Evolutionary conservation across 1,140 invertebrate species (phyloP), one percentile per base, ranked within the genome.

Genomic region (Lamellibrachia luymesi): DNA sequence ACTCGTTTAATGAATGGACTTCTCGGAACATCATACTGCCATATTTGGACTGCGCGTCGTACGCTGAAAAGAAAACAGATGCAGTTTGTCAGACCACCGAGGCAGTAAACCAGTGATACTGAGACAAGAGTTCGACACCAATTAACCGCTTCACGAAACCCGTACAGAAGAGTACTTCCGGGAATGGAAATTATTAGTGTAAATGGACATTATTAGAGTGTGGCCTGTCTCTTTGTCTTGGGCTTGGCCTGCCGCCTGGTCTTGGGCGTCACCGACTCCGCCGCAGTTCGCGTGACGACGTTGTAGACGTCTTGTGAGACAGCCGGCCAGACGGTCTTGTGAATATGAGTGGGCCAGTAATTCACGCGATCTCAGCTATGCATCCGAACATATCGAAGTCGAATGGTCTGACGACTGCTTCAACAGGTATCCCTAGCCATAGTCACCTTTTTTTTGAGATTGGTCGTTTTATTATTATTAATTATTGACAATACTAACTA

Each of bases 1-100:
- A 97, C 91, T 98, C 98, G 94, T 99, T 98, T 95, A 97, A 97
- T 94, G 98, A 99, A 97, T 99, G 99, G 99, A 97, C 64, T 80
- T 80, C 64, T 80, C 13, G 64, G 64, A 8, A 80, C 64, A 80
- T 4, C 64, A 80, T 80, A 8, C 64, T 80, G 64, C 64, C 64
- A 80, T 80, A 80, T 80, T 22, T 80, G 64, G 64, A 80, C 64
- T 80, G 64, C 13, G 64, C 64, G 64, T 22, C 64, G 64, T 80
- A 80, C 64, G 64, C 64, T 80, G 64, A 80, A 80, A 80, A 80
- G 64, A 80, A 80, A 80, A 80, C 64, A 17, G 64, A 80, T 80
- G 17, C 64, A 6, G 64, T 80, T 80, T 22, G 64, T 22, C 64
- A 80, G 64, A 80, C 64, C 64, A 80, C 4, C 64, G 7, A 22